Evolutionary conservation across 2,113 vertebrate species (phyloP).

Genomic region (Spheniscus mendiculus): DNA sequence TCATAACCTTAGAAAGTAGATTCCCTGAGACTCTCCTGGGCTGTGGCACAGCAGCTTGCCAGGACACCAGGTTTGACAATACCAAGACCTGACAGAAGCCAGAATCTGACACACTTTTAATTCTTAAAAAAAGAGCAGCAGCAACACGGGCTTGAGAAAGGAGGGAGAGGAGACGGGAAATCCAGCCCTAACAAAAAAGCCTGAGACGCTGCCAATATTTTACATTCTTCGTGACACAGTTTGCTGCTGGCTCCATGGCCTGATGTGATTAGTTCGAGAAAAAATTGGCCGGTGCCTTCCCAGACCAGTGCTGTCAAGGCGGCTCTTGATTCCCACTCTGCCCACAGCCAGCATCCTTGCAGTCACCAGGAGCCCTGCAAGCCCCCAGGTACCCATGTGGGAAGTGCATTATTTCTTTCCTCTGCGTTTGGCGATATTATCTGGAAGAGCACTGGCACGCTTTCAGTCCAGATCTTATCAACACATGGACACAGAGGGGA

Average conservation of each 20-base stretch:
- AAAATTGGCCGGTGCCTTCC: not conserved
- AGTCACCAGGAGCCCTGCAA: not conserved
- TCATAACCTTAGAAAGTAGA: not conserved
- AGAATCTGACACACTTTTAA: not conserved
- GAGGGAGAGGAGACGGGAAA: not conserved
- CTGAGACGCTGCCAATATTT: not conserved
- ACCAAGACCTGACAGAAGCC: not conserved
- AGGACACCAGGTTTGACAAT: slow-evolving; percentile 4
- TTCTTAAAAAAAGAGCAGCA: not conserved
- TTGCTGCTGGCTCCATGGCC: not conserved
- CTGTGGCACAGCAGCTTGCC: not conserved
- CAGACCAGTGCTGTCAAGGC: not conserved
- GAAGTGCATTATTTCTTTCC: not conserved
- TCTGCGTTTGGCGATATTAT: not conserved
- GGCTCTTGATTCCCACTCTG: not conserved
- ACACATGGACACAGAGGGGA: not conserved
- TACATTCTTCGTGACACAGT: not conserved
- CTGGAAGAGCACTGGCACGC: not conserved
- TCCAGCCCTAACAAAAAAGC: not conserved
- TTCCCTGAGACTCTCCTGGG: not conserved
- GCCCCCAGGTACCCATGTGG: not conserved
- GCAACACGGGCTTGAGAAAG: not conserved
- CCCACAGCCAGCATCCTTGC: not conserved
- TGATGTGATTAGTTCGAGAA: not conserved
- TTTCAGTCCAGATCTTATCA: not conserved